A percentile compares a stretch with the other conserved stretches of the same genome.
Conservation (phyloP, 2,888 invertebrate genomes). For the Pegoplata infirma region DNA sequence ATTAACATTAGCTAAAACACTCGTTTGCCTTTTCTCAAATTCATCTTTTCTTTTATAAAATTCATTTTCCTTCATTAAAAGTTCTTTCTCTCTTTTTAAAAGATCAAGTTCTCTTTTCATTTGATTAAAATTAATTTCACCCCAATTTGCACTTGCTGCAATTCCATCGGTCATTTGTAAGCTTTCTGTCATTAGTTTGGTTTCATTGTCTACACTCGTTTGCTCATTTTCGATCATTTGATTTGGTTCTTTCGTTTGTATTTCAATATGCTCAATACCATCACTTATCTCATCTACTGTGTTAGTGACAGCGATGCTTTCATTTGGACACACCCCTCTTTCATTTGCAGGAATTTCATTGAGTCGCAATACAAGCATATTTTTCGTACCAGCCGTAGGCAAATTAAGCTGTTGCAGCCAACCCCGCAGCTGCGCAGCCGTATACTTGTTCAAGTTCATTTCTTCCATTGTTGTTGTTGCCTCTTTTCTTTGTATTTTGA, state of each 20-base stretch:
- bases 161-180: not conserved
- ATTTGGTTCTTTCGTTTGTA: not conserved
- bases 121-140: not conserved
- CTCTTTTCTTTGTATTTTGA: too few relatives aligned
- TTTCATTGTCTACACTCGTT: too few relatives aligned
- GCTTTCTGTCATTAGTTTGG: not conserved
- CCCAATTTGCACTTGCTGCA: not conserved
- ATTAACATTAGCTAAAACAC: not conserved
- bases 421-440: constrained; percentile 5
- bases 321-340: constrained; percentile 12
- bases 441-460: not conserved
- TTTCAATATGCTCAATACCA: not conserved
- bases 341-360: constrained; percentile 10
- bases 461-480: not conserved
- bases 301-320: not conserved
- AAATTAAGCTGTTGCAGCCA: constrained; percentile 21
- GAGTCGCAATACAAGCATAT: not conserved
- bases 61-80: constrained; percentile 27
- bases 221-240: not conserved
- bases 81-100: constrained; percentile 2
- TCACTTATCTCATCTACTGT: not conserved
- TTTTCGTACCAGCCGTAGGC: constrained; percentile 14
- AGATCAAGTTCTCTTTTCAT: constrained; percentile 8
- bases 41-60: constrained; percentile 16
- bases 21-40: not conserved